These are phyloP conservation scores for Ichneumoninae sp. DNA, from an alignment of 2,888 invertebrate species.

Conservation along the genomic window DNA sequence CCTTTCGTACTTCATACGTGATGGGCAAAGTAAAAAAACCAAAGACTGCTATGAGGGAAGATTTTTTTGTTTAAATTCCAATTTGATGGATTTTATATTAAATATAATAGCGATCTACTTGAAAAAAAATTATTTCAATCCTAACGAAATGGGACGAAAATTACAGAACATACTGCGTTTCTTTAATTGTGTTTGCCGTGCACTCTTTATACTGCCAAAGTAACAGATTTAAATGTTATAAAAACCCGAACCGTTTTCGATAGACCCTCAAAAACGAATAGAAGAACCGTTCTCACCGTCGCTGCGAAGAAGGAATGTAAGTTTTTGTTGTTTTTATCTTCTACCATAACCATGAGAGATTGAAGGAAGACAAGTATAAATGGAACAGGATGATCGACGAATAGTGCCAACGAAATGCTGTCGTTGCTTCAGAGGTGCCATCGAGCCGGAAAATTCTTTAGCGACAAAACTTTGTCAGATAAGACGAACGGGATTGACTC, in stretches of 20 bases:
- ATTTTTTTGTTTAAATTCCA: background rate
- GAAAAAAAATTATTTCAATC: too few species aligned
- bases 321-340: constrained; percentile 29
- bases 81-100: background rate
- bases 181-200: background rate
- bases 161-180: background rate
- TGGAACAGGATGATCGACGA: constrained; percentile 33
- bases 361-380: constrained; percentile 1
- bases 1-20: too few species aligned
- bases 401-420: constrained; percentile 9
- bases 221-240: constrained; percentile 19
- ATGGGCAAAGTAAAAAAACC: background rate
- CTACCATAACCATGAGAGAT: constrained; percentile 33
- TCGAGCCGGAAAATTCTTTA: constrained; percentile 38
- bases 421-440: background rate
- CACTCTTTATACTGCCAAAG: constrained; percentile 5
- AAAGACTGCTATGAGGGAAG: background rate
- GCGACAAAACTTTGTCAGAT: constrained; percentile 54
- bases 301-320: constrained; percentile 38
- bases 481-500: constrained; percentile 47
- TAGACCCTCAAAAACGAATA: constrained; percentile 29
- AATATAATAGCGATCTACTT: too few species aligned
- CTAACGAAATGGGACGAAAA: background rate
- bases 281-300: constrained; percentile 40
- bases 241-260: constrained; percentile 32